phyloP scores from a whole-genome alignment of 2,888 invertebrate genomes.

The Minunthozetes semirufus region DNA sequence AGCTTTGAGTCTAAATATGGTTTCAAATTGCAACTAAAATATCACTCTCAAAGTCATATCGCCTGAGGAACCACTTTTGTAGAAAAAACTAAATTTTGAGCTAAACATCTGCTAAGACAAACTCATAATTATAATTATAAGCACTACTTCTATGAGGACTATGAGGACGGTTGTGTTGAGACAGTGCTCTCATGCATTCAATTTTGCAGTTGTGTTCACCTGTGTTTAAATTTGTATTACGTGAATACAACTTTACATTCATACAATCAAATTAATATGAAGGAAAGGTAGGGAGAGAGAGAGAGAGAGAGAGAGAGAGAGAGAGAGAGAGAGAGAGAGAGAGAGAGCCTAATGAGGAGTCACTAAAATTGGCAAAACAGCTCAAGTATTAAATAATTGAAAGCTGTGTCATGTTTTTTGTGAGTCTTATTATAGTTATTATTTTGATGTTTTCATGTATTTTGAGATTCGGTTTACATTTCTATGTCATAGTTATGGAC shows the following conservation, averaged over 20 bases:
- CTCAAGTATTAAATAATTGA: slow-evolving; percentile 16
- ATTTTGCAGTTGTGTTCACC: slow-evolving; percentile 1
- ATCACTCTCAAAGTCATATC: slow-evolving; percentile 5
- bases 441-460: slow-evolving; percentile 8
- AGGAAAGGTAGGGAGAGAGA: neutral
- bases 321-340: neutral
- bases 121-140: slow-evolving; percentile 23
- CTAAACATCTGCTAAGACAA: slow-evolving; percentile 27
- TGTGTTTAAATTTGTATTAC: neutral
- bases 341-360: neutral
- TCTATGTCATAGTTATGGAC: slow-evolving; percentile 3
- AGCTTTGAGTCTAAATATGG: slow-evolving; percentile 1
- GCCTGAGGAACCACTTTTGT: neutral
- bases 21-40: slow-evolving; percentile 10
- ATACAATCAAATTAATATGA: no score
- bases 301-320: slow-evolving; percentile 7
- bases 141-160: neutral
- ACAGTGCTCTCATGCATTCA: neutral
- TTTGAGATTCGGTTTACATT: neutral
- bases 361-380: slow-evolving; percentile 4
- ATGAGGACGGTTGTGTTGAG: neutral
- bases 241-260: slow-evolving; percentile 3
- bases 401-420: slow-evolving; percentile 11
- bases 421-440: slow-evolving; percentile 23
- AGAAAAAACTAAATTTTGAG: slow-evolving; percentile 12